Evolutionary conservation across 2,888 invertebrate species (phyloP), one percentile per base, ranked within the genome.

Genomic region (Leptinotarsa juncta): DNA sequence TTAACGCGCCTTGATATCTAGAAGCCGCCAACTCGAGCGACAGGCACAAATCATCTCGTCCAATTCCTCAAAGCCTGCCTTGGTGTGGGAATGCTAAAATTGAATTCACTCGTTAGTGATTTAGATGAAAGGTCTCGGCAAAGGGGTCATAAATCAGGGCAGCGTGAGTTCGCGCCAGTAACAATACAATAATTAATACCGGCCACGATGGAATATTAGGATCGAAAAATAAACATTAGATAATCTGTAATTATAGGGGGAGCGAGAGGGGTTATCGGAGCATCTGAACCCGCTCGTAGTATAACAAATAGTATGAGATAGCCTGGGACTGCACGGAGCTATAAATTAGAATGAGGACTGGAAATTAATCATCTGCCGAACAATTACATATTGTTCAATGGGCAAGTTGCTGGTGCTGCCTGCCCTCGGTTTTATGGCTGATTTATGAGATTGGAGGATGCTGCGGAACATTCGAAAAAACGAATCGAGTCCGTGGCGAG

Each of bases 181-280:
- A 86, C 86, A 87, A 86, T 86, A 86, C 86, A 85, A 85, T 85
- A 86, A 86, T 87, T 87, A 86, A 87, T 86, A 84, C 83, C 83
- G 82, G 80, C 84, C 83, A 83, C 84, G 79, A 82, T 72, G 77
- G 82, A 81, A 82, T 83, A 86, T 86, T 85, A 86, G 86, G 82
- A 84, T 84, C 84, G 83, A 86, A 87, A 86, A 86, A 85, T 86
- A 86, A 86, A 86, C 85, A 86, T 85, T 85, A 85, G 86, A 86
- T 86, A 85, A 86, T 84, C 84, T 81, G 82, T 87, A 86, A 87
- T 87, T 87, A 87, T 85, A 87, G 79, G 77, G 79, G 78, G 80
- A 79, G 77, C 70, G 74, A 72, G 55, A 55, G 74, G 76, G 80
- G 79, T 83, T 83, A 84, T 84, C 83, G 79, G 75, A 73, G 76